Evolutionary conservation across 1,140 invertebrate genomes (phyloP).

Genomic region (Aleiodes sp.): DNA sequence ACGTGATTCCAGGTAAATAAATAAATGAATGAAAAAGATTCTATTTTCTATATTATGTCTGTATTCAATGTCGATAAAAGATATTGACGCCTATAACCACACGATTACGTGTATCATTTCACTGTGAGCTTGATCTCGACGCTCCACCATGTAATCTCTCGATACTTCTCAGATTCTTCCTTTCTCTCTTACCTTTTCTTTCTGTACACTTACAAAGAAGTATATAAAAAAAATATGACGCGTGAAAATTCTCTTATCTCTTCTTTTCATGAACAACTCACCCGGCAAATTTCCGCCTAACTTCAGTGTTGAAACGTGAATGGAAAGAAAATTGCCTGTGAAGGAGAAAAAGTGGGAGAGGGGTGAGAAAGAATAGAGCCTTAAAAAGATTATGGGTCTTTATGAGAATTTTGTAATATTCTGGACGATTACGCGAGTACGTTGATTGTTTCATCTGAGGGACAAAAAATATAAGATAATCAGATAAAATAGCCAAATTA

Average conservation of each 20-base stretch:
- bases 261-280: not conserved
- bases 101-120: slow-evolving; percentile 1
- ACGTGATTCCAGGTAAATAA: not conserved
- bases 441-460: too few species aligned
- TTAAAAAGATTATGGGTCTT: too few species aligned
- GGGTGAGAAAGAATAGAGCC: not conserved
- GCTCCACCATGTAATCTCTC: not conserved
- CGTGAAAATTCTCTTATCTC: slow-evolving; percentile 12
- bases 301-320: not conserved
- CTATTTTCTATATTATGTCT: not conserved
- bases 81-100: not conserved
- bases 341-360: not conserved
- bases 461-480: too few species aligned
- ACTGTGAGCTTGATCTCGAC: not conserved
- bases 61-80: not conserved
- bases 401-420: too few species aligned
- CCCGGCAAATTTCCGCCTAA: not conserved
- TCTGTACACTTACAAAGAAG: not conserved
- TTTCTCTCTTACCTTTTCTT: too few species aligned
- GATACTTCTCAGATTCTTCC: not conserved
- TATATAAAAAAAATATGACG: not conserved
- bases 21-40: too few species aligned
- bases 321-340: not conserved
- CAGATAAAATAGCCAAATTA: too few species aligned
- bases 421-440: too few species aligned